Evolutionary conservation across 2,888 invertebrate genomes (phyloP).

Genomic region (Abrostola tripartita): DNA sequence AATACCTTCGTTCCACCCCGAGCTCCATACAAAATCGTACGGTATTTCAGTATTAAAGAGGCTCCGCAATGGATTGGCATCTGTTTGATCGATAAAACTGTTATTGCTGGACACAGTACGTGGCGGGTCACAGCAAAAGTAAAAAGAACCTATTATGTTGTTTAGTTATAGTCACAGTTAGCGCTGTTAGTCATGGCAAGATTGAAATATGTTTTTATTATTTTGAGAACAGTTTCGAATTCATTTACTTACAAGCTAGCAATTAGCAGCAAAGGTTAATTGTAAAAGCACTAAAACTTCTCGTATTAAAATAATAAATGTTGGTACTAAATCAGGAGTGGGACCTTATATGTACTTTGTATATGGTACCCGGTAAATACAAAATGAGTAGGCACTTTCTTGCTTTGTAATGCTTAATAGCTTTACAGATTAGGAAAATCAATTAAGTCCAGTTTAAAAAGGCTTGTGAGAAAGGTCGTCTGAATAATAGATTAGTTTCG

Average conservation of each 20-base stretch:
- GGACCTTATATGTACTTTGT: too few species aligned
- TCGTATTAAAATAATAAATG: too few species aligned
- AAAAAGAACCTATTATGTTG: constrained; percentile 14
- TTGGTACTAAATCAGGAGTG: too few species aligned
- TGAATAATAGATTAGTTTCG: constrained; percentile 48
- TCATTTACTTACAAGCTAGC: neutral
- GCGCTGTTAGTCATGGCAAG: neutral
- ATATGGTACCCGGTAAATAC: neutral
- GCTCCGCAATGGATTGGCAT: constrained; percentile 35
- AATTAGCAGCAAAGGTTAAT: too few species aligned
- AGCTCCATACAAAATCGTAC: constrained; percentile 29
- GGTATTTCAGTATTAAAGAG: constrained; percentile 43
- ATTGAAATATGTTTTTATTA: neutral
- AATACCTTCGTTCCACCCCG: constrained; percentile 48
- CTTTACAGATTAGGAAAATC: constrained; percentile 30
- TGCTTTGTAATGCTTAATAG: constrained; percentile 19
- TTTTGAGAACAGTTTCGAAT: neutral
- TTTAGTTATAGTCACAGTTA: constrained; percentile 8
- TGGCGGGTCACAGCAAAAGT: constrained; percentile 5
- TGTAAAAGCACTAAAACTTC: too few species aligned
- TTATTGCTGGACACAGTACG: constrained; percentile 20
- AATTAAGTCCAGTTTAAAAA: constrained; percentile 30
- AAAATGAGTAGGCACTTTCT: constrained; percentile 21
- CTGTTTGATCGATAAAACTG: constrained; percentile 60
- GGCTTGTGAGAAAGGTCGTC: constrained; percentile 41